These are phyloP conservation scores for Calcarius lapponicus DNA, from an alignment of 2,797 vertebrate species.

Conservation along the genomic window DNA sequence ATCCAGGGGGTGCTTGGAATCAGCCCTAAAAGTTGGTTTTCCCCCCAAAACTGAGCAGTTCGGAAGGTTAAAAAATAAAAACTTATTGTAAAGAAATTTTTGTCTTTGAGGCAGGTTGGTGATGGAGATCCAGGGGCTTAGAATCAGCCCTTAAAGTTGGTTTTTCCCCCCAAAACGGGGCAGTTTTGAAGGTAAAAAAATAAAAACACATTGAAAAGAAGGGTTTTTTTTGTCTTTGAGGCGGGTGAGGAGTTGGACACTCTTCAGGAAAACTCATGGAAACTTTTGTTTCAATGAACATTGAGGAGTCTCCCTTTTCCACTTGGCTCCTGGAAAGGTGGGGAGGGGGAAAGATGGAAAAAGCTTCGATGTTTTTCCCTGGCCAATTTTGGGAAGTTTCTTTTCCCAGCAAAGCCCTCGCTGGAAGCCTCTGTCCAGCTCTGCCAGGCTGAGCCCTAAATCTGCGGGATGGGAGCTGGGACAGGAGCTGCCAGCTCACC, in stretches of 20 bases:
- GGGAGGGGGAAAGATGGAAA: neutral
- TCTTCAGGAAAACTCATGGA: neutral
- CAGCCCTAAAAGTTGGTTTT: no score
- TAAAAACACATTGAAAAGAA: neutral
- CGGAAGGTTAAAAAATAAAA: neutral
- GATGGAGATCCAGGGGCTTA: neutral
- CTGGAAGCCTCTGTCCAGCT: neutral
- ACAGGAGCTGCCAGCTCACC: accelerated
- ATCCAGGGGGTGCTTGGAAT: no score
- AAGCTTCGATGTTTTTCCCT: neutral
- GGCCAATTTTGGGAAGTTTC: neutral
- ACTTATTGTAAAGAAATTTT: neutral
- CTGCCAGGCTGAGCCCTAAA: neutral
- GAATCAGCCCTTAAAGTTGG: no score
- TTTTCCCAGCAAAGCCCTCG: neutral
- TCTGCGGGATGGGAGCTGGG: neutral
- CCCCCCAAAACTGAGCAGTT: neutral
- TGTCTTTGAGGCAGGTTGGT: neutral
- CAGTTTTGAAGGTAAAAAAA: neutral
- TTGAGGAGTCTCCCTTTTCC: neutral
- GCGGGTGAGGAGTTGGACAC: neutral
- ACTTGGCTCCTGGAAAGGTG: neutral
- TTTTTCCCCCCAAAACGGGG: accelerated
- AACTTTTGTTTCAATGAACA: neutral
- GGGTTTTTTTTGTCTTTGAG: neutral